Evolutionary conservation across 2,888 invertebrate species (phyloP).

Genomic region (Malacosoma neustria): DNA sequence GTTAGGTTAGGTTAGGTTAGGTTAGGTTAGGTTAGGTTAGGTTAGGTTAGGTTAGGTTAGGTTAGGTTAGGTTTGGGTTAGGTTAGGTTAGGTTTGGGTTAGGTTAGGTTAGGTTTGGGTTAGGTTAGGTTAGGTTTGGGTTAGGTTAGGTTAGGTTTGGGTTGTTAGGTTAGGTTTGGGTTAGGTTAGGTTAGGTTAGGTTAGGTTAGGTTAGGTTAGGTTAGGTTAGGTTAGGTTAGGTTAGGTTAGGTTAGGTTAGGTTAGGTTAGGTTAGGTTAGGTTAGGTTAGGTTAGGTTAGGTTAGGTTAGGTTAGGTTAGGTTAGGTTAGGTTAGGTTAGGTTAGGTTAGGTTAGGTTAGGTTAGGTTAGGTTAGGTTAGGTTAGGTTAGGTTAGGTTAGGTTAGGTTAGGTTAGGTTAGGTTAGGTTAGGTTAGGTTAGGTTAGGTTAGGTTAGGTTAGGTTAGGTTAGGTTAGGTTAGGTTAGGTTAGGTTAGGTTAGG

Average conservation of each 20-base stretch:
- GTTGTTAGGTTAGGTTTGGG: too few relatives aligned
- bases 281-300: conserved; percentile 16
- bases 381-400: too few relatives aligned
- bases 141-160: too few relatives aligned
- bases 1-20: conserved; percentile 13
- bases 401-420: too few relatives aligned
- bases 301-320: conserved; percentile 9
- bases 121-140: too few relatives aligned
- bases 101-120: too few relatives aligned
- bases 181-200: conserved; percentile 15
- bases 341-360: conserved; percentile 13
- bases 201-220: conserved; percentile 17
- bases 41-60: conserved; percentile 8
- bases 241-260: conserved; percentile 19
- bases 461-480: too few relatives aligned
- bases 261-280: conserved; percentile 19
- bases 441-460: too few relatives aligned
- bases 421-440: too few relatives aligned
- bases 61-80: conserved; percentile 12
- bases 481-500: too few relatives aligned
- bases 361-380: conserved; percentile 10
- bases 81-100: conserved; percentile 12
- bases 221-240: conserved; percentile 17
- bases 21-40: conserved; percentile 10
- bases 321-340: conserved; percentile 13